Percentiles rank a stretch among this genome's conserved stretches.
phyloP scores from a whole-genome alignment of 2,797 vertebrate genomes.

The Gallinago stenura region DNA sequence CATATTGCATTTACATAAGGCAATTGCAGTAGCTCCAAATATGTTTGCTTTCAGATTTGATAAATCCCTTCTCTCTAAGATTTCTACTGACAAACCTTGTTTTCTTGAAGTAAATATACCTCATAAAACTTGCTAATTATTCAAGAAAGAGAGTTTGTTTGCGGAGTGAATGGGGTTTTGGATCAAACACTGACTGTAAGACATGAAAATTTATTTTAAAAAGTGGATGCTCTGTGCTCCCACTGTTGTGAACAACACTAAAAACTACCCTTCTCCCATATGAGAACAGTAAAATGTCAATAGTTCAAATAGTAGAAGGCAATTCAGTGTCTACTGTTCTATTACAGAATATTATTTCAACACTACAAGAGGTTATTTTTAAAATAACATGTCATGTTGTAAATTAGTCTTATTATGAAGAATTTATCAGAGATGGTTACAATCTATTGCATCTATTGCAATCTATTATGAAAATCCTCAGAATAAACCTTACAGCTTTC shows the following conservation, averaged over 20 bases:
- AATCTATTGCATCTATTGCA: too few species aligned
- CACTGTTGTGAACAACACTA: neutral
- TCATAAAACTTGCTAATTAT: neutral
- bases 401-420: neutral
- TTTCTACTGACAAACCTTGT: neutral
- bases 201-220: neutral
- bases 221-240: neutral
- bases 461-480: neutral
- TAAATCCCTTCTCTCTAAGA: neutral
- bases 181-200: neutral
- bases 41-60: neutral
- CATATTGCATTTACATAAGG: neutral
- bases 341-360: neutral
- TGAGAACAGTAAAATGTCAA: neutral
- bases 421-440: neutral
- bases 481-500: neutral
- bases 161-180: neutral
- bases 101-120: neutral
- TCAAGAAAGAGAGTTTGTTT: neutral
- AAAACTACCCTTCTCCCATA: neutral
- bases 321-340: neutral
- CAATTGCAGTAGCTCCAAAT: neutral
- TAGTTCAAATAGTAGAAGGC: neutral
- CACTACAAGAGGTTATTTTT: neutral
- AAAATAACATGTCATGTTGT: neutral